These are phyloP conservation scores for Alligator sinensis DNA, from an alignment of 2,113 vertebrate genomes.

Conservation along the genomic window DNA sequence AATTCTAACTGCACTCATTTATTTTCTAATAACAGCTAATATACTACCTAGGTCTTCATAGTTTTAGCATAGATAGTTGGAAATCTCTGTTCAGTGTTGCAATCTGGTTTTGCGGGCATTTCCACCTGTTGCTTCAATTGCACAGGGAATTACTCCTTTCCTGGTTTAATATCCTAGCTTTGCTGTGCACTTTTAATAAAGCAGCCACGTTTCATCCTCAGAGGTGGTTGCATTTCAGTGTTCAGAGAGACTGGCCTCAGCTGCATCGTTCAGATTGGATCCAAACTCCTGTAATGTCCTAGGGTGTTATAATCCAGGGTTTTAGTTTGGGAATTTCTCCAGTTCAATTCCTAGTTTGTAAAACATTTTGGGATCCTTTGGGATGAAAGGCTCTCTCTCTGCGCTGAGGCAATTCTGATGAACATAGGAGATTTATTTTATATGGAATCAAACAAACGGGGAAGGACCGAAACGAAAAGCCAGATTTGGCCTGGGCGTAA, in stretches of 20 bases:
- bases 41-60: slow-evolving; percentile 40
- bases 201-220: not conserved
- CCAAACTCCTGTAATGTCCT: not conserved
- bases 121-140: slow-evolving; percentile 45
- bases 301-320: not conserved
- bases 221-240: not conserved
- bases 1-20: slow-evolving; percentile 46
- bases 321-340: not conserved
- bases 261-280: not conserved
- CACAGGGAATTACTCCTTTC: slow-evolving; percentile 5
- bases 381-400: not conserved
- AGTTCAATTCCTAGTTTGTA: not conserved
- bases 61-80: slow-evolving; percentile 38
- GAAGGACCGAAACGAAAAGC: not conserved
- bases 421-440: not conserved
- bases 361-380: not conserved
- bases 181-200: not conserved
- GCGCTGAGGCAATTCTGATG: not conserved
- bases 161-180: not conserved
- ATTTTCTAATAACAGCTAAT: slow-evolving; percentile 53
- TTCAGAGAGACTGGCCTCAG: not conserved
- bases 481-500: not conserved
- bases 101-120: slow-evolving; percentile 39
- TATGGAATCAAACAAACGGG: not conserved
- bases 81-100: slow-evolving; percentile 15